Conservation (phyloP, 2,797 vertebrate genomes). For the Gadopsis marmoratus region DNA sequence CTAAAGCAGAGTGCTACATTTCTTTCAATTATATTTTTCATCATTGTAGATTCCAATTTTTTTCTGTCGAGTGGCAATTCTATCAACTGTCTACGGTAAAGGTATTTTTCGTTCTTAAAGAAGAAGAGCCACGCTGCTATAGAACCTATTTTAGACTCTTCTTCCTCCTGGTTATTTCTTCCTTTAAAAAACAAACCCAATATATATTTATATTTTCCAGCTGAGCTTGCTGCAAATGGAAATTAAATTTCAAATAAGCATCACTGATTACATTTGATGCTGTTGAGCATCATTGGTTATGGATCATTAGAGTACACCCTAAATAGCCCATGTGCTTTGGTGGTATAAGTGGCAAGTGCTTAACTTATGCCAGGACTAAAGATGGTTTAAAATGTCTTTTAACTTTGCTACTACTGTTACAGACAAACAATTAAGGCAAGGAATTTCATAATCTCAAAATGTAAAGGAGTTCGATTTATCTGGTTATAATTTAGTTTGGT, state of each 20-base stretch:
- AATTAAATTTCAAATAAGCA: slow-evolving; percentile 23
- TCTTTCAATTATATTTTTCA: background rate
- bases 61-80: background rate
- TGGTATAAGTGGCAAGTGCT: background rate
- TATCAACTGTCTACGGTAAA: background rate
- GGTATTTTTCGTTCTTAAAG: background rate
- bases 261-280: slow-evolving; percentile 19
- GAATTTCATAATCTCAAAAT: background rate
- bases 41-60: background rate
- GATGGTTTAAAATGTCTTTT: no score
- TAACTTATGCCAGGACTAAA: background rate
- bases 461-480: background rate
- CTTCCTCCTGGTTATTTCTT: background rate
- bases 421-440: background rate
- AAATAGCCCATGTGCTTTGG: slow-evolving; percentile 9
- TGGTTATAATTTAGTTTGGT: background rate
- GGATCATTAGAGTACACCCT: slow-evolving; percentile 17
- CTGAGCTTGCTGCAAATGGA: slow-evolving; percentile 13
- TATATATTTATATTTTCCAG: slow-evolving; percentile 8
- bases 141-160: background rate
- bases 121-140: background rate
- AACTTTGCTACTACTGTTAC: no score
- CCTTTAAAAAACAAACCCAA: background rate
- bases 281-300: slow-evolving; percentile 21
- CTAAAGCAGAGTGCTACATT: background rate